Evolutionary conservation across 2,113 vertebrate genomes (phyloP), one percentile per base, ranked within the genome.

Genomic region (Rhinoptilus africanus): DNA sequence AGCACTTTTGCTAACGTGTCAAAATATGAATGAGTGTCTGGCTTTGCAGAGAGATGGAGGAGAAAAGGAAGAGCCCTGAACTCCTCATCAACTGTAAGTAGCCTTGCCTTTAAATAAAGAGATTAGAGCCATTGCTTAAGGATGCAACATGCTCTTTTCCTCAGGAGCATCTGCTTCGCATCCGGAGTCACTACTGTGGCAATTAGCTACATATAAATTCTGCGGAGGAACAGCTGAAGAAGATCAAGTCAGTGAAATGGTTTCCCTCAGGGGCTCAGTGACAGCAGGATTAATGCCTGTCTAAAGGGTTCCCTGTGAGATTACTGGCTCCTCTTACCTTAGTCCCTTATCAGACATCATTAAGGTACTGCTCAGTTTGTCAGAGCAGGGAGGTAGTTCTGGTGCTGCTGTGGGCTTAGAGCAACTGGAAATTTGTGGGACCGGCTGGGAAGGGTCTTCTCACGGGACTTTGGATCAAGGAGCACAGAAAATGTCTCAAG

Each of bases 171-270:
- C 96, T 97, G 96, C 96, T 93, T 92, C 32, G 2, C 71, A 89
- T 91, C 90, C 68, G 0, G 59, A 91, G 73, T 78, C 51, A 35
- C 83, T 86, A 53, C 89, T 89, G 86, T 91, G 96, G 87, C 96
- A 96, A 95, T 97, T 96, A 96, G 91, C 81, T 90, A 43, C 82
- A 30, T 85, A 96, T 93, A 95, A 97, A 97, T 96, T 92, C 96
- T 62, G 91, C 76, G 89, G 76, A 95, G 92, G 75, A 96, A 50
- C 91, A 96, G 96, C 93, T 96, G 95, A 96, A 93, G 89, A 94
- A 95, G 92, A 97, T 96, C 86, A 95, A 92, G 91, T 66, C 74
- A 76, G 71, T 95, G 94, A 76, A 95, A 96, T 89, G 60, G 73
- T 79, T 96, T 97, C 96, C 97, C 96, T 95, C 93, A 96, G 95